Conservation (phyloP, 2,113 vertebrate genomes). For the Chrysemys picta region DNA sequence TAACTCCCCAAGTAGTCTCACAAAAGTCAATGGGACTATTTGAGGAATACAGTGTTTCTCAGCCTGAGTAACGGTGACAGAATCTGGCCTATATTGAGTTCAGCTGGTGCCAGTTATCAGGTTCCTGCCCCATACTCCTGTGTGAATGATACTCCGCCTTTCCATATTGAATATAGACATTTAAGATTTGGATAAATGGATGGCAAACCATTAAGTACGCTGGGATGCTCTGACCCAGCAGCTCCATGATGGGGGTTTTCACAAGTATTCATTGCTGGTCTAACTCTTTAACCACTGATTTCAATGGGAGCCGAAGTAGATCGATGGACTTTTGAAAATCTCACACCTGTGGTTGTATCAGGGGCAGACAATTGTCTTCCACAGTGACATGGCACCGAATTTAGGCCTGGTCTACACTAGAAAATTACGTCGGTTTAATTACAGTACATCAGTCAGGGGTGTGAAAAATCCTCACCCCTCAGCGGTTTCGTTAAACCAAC, state of each 20-base stretch:
- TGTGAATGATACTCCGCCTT: not conserved
- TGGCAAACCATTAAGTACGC: not conserved
- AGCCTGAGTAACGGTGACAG: not conserved
- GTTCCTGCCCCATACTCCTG: not conserved
- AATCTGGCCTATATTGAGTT: fast-evolving
- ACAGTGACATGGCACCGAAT: not conserved
- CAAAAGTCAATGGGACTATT: fast-evolving
- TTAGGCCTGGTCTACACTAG: not conserved
- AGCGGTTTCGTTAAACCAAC: not conserved
- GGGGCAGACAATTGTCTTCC: not conserved
- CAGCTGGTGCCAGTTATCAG: fast-evolving
- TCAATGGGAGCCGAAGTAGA: not conserved
- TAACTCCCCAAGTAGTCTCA: not conserved
- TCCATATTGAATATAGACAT: not conserved
- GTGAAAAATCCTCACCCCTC: not conserved
- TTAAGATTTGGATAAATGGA: not conserved
- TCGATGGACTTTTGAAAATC: not conserved
- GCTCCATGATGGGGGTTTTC: not conserved
- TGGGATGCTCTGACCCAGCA: not conserved
- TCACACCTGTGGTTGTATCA: not conserved
- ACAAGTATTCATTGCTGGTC: not conserved
- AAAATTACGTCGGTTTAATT: not conserved
- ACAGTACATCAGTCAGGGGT: not conserved
- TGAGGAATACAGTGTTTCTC: fast-evolving
- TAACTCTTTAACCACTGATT: not conserved